Percentiles rank a stretch among this genome's conserved stretches.
These are phyloP conservation scores for Tapirus indicus DNA, from an alignment of 2,797 vertebrate genomes.

Conservation along the genomic window DNA sequence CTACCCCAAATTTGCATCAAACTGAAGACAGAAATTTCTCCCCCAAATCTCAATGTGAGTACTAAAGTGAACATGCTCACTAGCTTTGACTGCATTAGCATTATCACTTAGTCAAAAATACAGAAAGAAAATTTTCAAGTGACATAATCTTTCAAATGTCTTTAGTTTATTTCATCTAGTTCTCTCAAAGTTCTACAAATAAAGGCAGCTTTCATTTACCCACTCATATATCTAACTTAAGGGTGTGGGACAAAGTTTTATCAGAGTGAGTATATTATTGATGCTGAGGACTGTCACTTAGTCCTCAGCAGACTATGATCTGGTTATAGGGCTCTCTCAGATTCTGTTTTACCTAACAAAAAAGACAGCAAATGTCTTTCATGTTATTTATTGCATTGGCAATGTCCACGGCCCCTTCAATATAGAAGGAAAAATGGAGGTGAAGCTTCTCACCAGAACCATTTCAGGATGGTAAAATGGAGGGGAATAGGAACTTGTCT, in stretches of 20 bases:
- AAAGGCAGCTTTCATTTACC: background rate
- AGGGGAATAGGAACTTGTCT: background rate
- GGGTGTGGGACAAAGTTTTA: background rate
- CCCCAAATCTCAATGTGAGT: background rate
- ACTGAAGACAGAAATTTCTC: background rate
- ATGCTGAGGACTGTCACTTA: background rate
- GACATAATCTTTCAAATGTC: background rate
- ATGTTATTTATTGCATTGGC: background rate
- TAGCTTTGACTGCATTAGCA: background rate
- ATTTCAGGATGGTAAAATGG: background rate
- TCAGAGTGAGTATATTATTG: background rate
- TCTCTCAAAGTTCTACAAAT: background rate
- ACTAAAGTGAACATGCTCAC: background rate
- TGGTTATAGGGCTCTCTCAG: background rate
- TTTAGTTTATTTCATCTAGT: background rate
- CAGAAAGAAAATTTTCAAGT: background rate
- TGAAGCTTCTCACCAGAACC: background rate
- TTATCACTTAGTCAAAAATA: background rate
- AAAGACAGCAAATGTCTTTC: background rate
- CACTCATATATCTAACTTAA: background rate
- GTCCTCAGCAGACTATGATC: too few species aligned
- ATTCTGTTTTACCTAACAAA: background rate
- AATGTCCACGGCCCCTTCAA: rapidly evolving
- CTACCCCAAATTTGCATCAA: background rate
- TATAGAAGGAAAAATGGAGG: background rate